These are phyloP conservation scores for Dasyurus viverrinus DNA, from an alignment of 2,113 vertebrate genomes.

Conservation along the genomic window DNA sequence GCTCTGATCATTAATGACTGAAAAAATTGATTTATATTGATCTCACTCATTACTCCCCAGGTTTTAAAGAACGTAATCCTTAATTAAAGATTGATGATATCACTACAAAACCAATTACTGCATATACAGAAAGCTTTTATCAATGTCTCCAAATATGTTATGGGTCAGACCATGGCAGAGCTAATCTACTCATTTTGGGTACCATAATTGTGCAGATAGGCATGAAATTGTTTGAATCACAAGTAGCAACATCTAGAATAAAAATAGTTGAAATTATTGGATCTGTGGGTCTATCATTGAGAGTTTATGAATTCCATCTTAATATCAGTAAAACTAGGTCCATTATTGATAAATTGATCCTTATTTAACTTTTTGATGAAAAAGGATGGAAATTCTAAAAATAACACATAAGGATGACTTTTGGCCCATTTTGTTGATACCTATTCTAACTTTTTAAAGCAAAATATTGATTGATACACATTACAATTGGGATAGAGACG, in stretches of 20 bases:
- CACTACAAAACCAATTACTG: not conserved
- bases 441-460: constrained; percentile 62
- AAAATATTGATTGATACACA: constrained; percentile 46
- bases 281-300: not conserved
- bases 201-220: not conserved
- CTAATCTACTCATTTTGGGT: not conserved
- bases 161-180: not conserved
- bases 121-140: not conserved
- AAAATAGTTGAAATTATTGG: constrained; percentile 37
- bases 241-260: constrained; percentile 11
- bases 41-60: not conserved
- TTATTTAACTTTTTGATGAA: constrained; percentile 38
- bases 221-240: constrained; percentile 5
- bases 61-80: not conserved
- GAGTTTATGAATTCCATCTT: not conserved
- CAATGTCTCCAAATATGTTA: not conserved
- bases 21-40: not conserved
- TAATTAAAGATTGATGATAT: not conserved
- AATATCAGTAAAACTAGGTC: not conserved
- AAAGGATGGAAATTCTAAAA: constrained; percentile 41
- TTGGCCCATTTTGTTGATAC: constrained; percentile 50
- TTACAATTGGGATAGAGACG: constrained; percentile 43
- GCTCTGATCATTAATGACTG: not conserved
- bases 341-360: not conserved
- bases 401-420: constrained; percentile 47